Evolutionary conservation across 2,888 invertebrate genomes (phyloP), one percentile per base, ranked within the genome.

Genomic region (Rhorus exstirpatorius): DNA sequence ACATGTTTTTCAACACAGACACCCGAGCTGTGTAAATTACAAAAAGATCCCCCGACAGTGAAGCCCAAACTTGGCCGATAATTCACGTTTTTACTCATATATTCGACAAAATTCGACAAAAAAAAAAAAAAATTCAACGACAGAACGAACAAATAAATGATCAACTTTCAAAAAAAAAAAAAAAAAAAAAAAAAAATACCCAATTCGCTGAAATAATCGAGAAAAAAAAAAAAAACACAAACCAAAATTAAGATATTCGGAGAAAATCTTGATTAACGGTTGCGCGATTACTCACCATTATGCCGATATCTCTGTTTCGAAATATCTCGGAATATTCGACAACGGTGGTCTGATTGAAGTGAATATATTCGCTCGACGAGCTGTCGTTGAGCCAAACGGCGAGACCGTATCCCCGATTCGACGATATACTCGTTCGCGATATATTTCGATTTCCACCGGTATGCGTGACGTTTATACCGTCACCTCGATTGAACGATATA

Each of bases 381-480:
- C 97, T 97, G 88, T 97, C 96, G 91, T 99, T 99, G 75, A 98
- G 93, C 97, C 98, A 98, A 7, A 98, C 95, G 0, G 98, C 96
- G 21, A 98, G 93, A 1, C 99, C 99, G 88, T 97, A 97, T 7
- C 98, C 98, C 84, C 95, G 95, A 93, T 99, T 99, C 0, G 97
- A 97, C 67, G 96, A 97, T 24, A 99, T 93, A 26, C 96, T 96
- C 55, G 97, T 97, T 86, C 96, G 94, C 10, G 99, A 99, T 81
- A 99, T 95, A 89, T 99, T 98, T 83, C 98, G 95, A 87, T 97
- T 97, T 0, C 99, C 99, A 0, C 99, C 99, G 1, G 97, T 97
- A 81, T 98, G 98, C 0, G 99, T 98, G 10, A 99, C 96, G 92
- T 99, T 99, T 8, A 99, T 95, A 0, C 99, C 99, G 89, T 98